These are phyloP conservation scores for Ostrea denselamellosa DNA, from an alignment of 1,140 invertebrate species.

Conservation along the genomic window DNA sequence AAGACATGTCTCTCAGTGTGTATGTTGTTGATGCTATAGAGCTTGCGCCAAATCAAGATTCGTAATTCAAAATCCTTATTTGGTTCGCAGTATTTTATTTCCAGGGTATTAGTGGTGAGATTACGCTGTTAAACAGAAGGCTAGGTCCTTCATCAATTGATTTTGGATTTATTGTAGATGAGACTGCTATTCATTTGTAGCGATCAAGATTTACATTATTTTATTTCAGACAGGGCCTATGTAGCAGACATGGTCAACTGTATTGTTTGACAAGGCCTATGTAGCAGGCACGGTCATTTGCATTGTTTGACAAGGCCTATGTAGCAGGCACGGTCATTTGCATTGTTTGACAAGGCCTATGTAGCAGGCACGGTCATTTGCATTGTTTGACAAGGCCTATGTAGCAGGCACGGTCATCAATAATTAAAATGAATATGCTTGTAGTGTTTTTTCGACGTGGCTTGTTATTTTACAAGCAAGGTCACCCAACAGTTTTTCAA, in stretches of 20 bases:
- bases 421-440: neutral
- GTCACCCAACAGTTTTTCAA: neutral
- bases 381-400: too few relatives aligned
- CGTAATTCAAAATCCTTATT: neutral
- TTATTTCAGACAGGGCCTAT: too few relatives aligned
- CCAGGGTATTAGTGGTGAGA: slow-evolving; percentile 31
- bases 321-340: too few relatives aligned
- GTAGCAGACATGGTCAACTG: too few relatives aligned
- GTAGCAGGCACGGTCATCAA: neutral
- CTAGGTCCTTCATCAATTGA: too few relatives aligned
- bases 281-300: too few relatives aligned
- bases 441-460: neutral
- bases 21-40: neutral
- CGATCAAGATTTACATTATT: too few relatives aligned
- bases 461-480: neutral
- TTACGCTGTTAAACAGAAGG: neutral
- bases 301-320: too few relatives aligned
- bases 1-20: neutral
- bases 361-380: too few relatives aligned
- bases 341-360: too few relatives aligned
- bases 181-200: too few relatives aligned
- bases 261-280: neutral
- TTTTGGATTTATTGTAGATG: too few relatives aligned
- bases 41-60: neutral
- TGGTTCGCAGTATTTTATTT: slow-evolving; percentile 15